Base-by-base conservation (phyloP, 2,888 invertebrate genomes). In the Aricia artaxerxes region DNA sequence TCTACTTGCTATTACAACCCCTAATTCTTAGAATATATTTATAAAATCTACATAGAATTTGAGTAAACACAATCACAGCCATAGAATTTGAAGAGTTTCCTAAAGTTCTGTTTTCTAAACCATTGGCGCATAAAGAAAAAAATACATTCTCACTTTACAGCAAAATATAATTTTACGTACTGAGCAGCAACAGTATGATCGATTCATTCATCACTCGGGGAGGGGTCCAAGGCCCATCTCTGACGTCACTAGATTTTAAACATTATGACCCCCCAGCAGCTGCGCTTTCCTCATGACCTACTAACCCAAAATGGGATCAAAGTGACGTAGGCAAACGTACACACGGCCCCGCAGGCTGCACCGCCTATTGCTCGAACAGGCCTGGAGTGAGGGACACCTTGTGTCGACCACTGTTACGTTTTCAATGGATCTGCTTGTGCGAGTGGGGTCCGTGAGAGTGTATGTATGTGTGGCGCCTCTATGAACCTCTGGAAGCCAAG, bases 251-350 rank as follows among this genome's bases (percentile, higher is more conserved):
- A 85, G 86, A 86, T 84, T 88, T 90, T 89, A 89, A 92, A 93
- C 93, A 89, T 89, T 86, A 85, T 84, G 86, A 85, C 87, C 88
- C 87, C 87, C 84, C 86, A 86, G 86, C 86, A 87, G 87, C 88
- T 92, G 91, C 92, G 91, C 88, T 88, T 91, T 90, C 91, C 91
- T 88, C 88, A 86, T 92, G 93, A 93, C 93, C 94, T 90, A 93
- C 89, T 94, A 86, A 94, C 93, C 93, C 89, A 92, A 92, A 92
- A 93, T 87, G 87, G 87, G 84, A 83, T 86, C 85, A 85, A 83
- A 86, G 90, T 94, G 94, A 94, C 94, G 94, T 94, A 91, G 90
- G 87, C 87, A 85, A 76, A 82, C 81, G 89, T 92, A 93, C 92
- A 92, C 82, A 85, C 85, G 83, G 83, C 84, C 85, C 73, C 86